Percentiles rank a stretch among this genome's conserved stretches.
Evolutionary conservation across 2,797 vertebrate genomes (phyloP).

Genomic region (Buphagus erythrorhynchus): DNA sequence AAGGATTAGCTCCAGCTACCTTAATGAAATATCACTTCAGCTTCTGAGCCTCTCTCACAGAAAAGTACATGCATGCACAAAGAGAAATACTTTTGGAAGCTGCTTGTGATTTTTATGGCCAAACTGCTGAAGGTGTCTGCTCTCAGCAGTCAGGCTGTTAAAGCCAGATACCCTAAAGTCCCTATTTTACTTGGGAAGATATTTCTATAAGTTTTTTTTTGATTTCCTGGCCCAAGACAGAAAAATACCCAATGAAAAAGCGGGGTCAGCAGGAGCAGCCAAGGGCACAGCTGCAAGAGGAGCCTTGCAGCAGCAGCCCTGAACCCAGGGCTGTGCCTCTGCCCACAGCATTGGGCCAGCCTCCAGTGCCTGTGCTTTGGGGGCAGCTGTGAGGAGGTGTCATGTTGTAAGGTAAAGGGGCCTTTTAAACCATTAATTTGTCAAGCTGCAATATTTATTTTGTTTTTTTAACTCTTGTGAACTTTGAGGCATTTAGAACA

Average conservation of each 20-base stretch:
- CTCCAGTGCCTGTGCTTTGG: not conserved
- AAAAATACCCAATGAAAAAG: accelerated
- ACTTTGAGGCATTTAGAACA: not conserved
- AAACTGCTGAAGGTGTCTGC: not conserved
- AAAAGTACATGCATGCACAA: not conserved
- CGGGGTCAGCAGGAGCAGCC: accelerated
- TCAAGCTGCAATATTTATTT: not conserved
- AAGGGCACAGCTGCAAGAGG: accelerated
- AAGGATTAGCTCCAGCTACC: not conserved
- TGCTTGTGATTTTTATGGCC: not conserved
- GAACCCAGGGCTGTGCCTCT: not conserved
- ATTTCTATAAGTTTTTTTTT: not conserved
- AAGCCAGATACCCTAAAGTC: not conserved
- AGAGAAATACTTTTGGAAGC: not conserved
- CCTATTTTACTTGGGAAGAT: not conserved
- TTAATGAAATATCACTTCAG: conserved; percentile 15
- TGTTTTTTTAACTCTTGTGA: not conserved
- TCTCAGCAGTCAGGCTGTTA: not conserved
- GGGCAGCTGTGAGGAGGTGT: not conserved
- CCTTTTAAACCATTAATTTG: not conserved
- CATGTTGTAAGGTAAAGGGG: accelerated
- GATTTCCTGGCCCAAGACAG: not conserved
- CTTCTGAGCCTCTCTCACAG: not conserved
- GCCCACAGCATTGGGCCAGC: accelerated
- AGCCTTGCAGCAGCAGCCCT: not conserved